Conservation (phyloP, 2,797 vertebrate species). For the Antennarius maculatus region DNA sequence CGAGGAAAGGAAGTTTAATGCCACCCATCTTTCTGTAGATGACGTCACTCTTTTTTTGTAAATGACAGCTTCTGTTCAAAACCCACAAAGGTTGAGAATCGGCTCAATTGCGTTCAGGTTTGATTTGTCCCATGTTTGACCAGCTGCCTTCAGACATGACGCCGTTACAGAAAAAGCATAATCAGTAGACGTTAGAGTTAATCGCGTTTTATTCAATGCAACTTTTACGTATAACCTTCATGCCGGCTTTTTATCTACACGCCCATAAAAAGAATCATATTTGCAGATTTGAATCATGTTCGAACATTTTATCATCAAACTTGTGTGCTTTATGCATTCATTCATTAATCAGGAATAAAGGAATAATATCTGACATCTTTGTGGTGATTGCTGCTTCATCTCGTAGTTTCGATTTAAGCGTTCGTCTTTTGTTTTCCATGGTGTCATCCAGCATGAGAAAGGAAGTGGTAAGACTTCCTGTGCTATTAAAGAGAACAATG, state of each 20-base stretch:
- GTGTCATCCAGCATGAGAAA: slow-evolving; percentile 12
- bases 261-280: not conserved
- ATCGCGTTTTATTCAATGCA: not conserved
- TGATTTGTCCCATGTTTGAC: too few species aligned
- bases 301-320: not conserved
- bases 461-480: slow-evolving; percentile 79
- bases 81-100: too few species aligned
- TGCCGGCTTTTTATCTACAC: not conserved
- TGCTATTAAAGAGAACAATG: slow-evolving; percentile 26
- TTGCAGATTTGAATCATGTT: not conserved
- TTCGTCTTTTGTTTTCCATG: not conserved
- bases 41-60: too few species aligned
- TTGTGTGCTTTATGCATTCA: not conserved
- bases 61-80: too few species aligned
- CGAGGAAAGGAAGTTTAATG: not conserved
- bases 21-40: too few species aligned
- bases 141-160: too few species aligned
- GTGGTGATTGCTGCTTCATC: not conserved
- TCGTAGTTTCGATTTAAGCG: slow-evolving; percentile 6
- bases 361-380: not conserved
- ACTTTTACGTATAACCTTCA: not conserved
- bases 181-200: not conserved
- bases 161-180: too few species aligned
- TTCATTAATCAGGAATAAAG: slow-evolving; percentile 45
- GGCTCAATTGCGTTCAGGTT: too few species aligned